These are phyloP conservation scores for Metridium senile DNA, from an alignment of 92 coral and sea anemone genomes.

Conservation along the genomic window DNA sequence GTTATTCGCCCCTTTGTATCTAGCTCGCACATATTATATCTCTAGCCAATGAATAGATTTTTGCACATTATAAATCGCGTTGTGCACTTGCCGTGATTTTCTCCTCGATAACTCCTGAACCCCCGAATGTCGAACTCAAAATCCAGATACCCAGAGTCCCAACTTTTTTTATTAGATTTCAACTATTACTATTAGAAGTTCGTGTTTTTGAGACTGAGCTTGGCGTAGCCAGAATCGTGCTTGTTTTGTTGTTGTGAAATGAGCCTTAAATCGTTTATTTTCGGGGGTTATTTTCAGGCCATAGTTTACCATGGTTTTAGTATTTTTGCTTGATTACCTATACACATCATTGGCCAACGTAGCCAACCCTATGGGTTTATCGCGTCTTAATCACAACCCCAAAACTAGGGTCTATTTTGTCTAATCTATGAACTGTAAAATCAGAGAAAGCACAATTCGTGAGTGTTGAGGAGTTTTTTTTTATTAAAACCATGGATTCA, in stretches of 20 bases:
- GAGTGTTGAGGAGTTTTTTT: neutral
- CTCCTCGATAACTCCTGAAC: too few relatives aligned
- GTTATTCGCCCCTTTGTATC: too few relatives aligned
- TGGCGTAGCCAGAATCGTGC: neutral
- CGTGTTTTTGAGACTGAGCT: too few relatives aligned
- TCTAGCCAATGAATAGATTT: too few relatives aligned
- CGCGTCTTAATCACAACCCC: slow-evolving; percentile 11
- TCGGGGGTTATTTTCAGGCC: neutral
- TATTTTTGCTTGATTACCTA: slow-evolving; percentile 15
- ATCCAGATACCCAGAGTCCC: too few relatives aligned
- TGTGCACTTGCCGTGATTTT: too few relatives aligned
- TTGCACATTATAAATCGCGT: too few relatives aligned
- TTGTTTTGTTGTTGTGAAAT: neutral
- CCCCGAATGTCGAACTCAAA: too few relatives aligned
- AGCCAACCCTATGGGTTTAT: slow-evolving; percentile 10
- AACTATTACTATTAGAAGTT: too few relatives aligned
- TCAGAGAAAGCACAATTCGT: neutral
- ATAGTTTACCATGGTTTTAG: neutral
- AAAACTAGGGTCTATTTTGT: slow-evolving; percentile 15
- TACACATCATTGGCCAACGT: slow-evolving; percentile 28
- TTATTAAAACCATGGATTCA: neutral
- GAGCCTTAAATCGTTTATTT: neutral
- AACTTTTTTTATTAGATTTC: too few relatives aligned
- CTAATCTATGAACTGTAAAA: slow-evolving; percentile 21
- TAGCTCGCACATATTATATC: too few relatives aligned